These are phyloP conservation scores for Dasysyrphus albostriatus DNA, from an alignment of 2,888 invertebrate genomes.

Conservation along the genomic window DNA sequence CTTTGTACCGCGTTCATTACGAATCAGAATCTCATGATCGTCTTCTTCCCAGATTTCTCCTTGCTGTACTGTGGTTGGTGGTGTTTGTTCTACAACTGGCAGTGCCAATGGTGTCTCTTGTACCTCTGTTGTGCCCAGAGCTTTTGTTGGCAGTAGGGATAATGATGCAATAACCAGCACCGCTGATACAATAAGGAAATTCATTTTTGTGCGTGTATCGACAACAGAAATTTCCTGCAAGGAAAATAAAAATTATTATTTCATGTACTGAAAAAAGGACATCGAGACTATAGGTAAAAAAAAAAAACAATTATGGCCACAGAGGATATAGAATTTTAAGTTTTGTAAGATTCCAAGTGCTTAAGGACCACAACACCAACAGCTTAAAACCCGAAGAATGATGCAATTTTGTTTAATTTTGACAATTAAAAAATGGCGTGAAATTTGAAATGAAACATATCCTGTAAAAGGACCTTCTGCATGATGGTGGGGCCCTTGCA, in stretches of 20 bases:
- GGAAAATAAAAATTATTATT: not conserved
- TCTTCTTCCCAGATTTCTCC: conserved; percentile 92
- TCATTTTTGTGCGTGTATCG: conserved; percentile 61
- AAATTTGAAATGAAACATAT: too few relatives aligned
- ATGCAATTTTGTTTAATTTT: too few relatives aligned
- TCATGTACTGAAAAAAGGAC: not conserved
- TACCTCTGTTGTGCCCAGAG: conserved; percentile 82
- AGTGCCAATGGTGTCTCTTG: conserved; percentile 83
- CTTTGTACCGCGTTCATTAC: conserved; percentile 92
- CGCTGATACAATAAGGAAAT: conserved; percentile 75
- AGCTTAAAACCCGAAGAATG: too few relatives aligned
- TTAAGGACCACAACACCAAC: too few relatives aligned
- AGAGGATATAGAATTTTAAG: not conserved
- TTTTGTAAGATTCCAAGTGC: not conserved
- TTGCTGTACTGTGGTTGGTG: conserved; percentile 81
- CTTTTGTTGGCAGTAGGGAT: conserved; percentile 80
- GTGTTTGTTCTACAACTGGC: conserved; percentile 83
- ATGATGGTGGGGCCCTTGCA: too few relatives aligned
- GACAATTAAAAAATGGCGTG: too few relatives aligned
- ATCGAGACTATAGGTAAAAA: not conserved
- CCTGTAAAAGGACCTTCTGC: too few relatives aligned
- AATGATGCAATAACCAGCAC: conserved; percentile 80
- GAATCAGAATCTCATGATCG: conserved; percentile 91
- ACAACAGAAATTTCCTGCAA: conserved; percentile 50
- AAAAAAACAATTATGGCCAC: not conserved